Percentiles rank a stretch among this genome's conserved stretches.
Conservation (phyloP, 2,113 vertebrate species). For the Caranx melampygus region DNA sequence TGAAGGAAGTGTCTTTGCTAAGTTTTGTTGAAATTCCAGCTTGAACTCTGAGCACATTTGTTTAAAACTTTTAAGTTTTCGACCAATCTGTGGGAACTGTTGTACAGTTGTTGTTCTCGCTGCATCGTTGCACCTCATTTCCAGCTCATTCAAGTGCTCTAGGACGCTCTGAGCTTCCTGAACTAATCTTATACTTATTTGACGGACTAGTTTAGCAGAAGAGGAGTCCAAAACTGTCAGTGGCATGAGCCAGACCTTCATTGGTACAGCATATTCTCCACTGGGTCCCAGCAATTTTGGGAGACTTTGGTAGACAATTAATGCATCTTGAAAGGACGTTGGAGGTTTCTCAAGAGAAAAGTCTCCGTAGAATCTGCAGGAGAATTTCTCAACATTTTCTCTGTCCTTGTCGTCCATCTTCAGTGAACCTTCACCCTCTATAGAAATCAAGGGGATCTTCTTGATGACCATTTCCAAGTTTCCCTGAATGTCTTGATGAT, state of each 20-base stretch:
- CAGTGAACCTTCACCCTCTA: constrained; percentile 25
- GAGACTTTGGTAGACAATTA: constrained; percentile 69
- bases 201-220: constrained; percentile 59
- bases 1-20: constrained; percentile 41
- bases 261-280: constrained; percentile 67
- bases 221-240: constrained; percentile 60
- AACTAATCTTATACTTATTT: constrained; percentile 58
- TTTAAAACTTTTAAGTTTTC: constrained; percentile 53
- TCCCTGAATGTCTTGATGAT: constrained; percentile 51
- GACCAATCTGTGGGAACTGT: constrained; percentile 62
- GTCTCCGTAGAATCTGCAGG: constrained; percentile 75
- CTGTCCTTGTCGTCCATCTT: constrained; percentile 37
- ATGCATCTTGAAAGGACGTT: constrained; percentile 59
- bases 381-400: constrained; percentile 44
- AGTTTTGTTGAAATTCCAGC: not conserved
- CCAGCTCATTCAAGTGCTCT: constrained; percentile 52
- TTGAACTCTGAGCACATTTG: constrained; percentile 42
- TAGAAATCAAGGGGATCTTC: constrained; percentile 37
- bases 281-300: constrained; percentile 47
- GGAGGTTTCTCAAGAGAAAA: constrained; percentile 50
- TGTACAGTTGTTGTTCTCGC: not conserved
- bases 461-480: constrained; percentile 50
- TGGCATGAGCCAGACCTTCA: constrained; percentile 77
- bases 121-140: constrained; percentile 69
- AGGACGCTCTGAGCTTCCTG: constrained; percentile 35